These are phyloP conservation scores for Lanistes nyassanus DNA, from an alignment of 1,140 invertebrate species.

Conservation along the genomic window DNA sequence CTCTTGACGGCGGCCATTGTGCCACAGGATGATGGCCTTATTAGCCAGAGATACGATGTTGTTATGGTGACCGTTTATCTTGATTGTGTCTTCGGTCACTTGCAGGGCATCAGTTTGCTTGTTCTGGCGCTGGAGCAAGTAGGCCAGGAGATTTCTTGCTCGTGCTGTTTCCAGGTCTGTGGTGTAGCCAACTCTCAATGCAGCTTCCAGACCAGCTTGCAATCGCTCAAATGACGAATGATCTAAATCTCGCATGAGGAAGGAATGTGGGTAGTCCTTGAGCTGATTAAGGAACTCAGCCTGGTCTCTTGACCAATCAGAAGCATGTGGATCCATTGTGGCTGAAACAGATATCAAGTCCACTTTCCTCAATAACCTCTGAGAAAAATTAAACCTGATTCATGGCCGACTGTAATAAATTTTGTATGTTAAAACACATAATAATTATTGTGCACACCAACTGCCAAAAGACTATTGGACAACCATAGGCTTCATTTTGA, in stretches of 20 bases:
- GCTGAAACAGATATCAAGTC: too few relatives aligned
- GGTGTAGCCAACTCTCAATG: slow-evolving; percentile 2
- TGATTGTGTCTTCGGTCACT: neutral
- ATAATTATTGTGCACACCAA: too few relatives aligned
- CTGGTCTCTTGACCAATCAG: neutral
- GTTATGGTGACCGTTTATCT: neutral
- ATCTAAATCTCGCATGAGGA: neutral
- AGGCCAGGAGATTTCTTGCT: slow-evolving; percentile 13
- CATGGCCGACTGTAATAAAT: too few relatives aligned
- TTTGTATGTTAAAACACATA: too few relatives aligned
- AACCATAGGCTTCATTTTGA: too few relatives aligned
- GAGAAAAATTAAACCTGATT: too few relatives aligned
- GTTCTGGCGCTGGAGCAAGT: neutral
- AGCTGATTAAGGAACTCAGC: slow-evolving; percentile 3
- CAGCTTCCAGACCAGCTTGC: neutral
- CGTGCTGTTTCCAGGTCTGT: slow-evolving; percentile 9
- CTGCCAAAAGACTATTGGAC: too few relatives aligned
- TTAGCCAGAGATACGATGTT: slow-evolving; percentile 20
- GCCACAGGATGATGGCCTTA: slow-evolving; percentile 18
- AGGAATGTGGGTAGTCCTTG: slow-evolving; percentile 9
- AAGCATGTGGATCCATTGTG: too few relatives aligned
- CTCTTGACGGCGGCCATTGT: neutral
- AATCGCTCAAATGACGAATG: neutral
- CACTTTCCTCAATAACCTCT: too few relatives aligned
- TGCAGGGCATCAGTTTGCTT: neutral